A percentile compares a stretch with the other conserved stretches of the same genome.
phyloP scores from a whole-genome alignment of 2,797 vertebrate genomes.

The Rhinoraja longicauda region DNA sequence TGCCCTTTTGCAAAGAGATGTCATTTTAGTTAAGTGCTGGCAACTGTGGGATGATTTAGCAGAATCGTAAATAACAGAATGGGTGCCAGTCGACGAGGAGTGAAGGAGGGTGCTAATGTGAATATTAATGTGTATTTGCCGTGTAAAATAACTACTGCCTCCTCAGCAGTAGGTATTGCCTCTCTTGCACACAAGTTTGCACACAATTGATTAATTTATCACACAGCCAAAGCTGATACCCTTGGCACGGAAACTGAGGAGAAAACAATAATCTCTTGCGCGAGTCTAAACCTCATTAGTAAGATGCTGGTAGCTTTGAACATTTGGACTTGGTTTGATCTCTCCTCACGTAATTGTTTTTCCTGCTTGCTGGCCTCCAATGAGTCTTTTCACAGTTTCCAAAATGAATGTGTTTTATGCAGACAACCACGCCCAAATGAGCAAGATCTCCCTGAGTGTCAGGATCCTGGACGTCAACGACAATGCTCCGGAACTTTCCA shows the following conservation, averaged over 20 bases:
- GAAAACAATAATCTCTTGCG: not conserved
- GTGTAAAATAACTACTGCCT: not conserved
- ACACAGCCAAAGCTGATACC: not conserved
- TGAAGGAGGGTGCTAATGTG: too few species aligned
- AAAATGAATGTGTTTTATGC: conserved; percentile 41
- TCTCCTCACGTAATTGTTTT: not conserved
- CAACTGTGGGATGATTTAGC: not conserved
- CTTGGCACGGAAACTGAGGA: not conserved
- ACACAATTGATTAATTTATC: not conserved
- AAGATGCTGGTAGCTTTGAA: not conserved
- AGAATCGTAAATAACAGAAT: not conserved
- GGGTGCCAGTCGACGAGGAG: too few species aligned
- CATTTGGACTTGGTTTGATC: too few species aligned
- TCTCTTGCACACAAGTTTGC: too few species aligned
- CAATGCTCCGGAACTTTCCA: conserved; percentile 89
- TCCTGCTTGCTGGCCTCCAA: not conserved
- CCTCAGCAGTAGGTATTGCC: too few species aligned
- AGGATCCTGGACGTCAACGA: conserved; percentile 95
- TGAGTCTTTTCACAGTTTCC: not conserved
- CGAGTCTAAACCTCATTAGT: not conserved
- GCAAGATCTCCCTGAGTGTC: conserved; percentile 77
- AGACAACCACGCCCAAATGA: conserved; percentile 84
- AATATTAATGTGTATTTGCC: not conserved
- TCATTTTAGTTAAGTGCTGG: not conserved
- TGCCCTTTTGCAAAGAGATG: not conserved